Conservation (phyloP, 2,888 invertebrate genomes). For the Epistrophe eligans region DNA sequence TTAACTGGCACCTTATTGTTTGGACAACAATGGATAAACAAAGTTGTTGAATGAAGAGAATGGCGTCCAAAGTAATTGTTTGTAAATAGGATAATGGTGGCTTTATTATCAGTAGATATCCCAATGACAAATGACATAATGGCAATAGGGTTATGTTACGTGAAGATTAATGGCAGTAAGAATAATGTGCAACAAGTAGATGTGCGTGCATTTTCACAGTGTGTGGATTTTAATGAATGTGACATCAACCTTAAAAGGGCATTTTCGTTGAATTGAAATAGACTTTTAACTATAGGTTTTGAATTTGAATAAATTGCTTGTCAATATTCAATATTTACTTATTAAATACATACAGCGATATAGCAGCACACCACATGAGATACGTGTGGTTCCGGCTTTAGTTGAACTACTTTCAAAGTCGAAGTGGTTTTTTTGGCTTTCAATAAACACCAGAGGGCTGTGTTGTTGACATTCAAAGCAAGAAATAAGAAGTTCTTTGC, state of each 20-base stretch:
- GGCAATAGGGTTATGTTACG: background rate
- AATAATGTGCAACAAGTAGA: background rate
- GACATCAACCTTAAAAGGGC: background rate
- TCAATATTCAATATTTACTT: too few species aligned
- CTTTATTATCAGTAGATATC: background rate
- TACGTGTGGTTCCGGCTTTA: too few species aligned
- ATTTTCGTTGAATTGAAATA: background rate
- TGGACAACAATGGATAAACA: background rate
- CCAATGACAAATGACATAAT: background rate
- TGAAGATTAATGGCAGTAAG: background rate
- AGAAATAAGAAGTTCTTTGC: too few species aligned
- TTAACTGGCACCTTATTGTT: slow-evolving; percentile 53
- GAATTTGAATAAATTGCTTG: too few species aligned
- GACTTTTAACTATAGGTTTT: too few species aligned
- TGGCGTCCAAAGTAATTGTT: slow-evolving; percentile 14
- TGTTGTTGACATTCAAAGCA: too few species aligned
- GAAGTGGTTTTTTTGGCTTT: too few species aligned
- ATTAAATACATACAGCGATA: too few species aligned
- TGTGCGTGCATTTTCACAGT: background rate
- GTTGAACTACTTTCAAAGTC: too few species aligned
- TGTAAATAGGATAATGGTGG: slow-evolving; percentile 43
- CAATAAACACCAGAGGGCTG: too few species aligned
- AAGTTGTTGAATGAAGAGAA: background rate
- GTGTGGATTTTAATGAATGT: background rate
- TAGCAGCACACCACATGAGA: too few species aligned